Evolutionary conservation across 2,888 invertebrate genomes (phyloP), one percentile per base, ranked within the genome.

Genomic region (Muschampia plurimacula): DNA sequence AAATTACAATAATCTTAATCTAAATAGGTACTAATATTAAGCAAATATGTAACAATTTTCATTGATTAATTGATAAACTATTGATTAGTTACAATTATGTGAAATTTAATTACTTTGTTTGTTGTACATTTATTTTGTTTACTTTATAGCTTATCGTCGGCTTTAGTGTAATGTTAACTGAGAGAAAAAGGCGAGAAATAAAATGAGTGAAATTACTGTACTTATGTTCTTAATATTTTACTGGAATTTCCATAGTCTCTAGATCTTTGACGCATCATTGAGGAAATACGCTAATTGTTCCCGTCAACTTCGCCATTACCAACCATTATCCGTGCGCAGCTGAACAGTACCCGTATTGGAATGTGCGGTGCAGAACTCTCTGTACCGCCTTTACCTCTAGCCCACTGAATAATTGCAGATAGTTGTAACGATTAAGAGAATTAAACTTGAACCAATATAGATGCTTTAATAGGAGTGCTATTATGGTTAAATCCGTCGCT

Each of bases 211-310:
- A 22, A 22, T 22, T 22, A 1, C 22, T 22, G 9, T 44, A 44
- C 9, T 44, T 44, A 44, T 9, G 7, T 44, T 44, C 44, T 46
- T 49, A 49, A 10, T 32, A 32, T 3, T 22, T 52, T 12, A 2
- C 6, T 44, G n/a, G 41, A 63, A 55, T 39, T 59, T 71, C 71
- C 71, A 66, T 60, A 49, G 28, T n/a, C 7, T 52, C 28, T 72
- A 72, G n/a, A 52, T 72, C 71, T n/a, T 49, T 6, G 71, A 39
- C 57, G 13, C 64, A 60, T 74, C 67, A 64, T 84, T 81, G 83
- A 84, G 86, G 83, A 86, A 86, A 86, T 82, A 82, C 86, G 84
- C 83, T 88, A 88, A 89, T 89, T 86, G 85, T 72, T 67, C 80
- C 81, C 84, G 80, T 82, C 83, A 84, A 84, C 82, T 82, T 83